A percentile compares a stretch with the other conserved stretches of the same genome.
Evolutionary conservation across 2,888 invertebrate genomes (phyloP).

Genomic region (Coleophora flavipennella): DNA sequence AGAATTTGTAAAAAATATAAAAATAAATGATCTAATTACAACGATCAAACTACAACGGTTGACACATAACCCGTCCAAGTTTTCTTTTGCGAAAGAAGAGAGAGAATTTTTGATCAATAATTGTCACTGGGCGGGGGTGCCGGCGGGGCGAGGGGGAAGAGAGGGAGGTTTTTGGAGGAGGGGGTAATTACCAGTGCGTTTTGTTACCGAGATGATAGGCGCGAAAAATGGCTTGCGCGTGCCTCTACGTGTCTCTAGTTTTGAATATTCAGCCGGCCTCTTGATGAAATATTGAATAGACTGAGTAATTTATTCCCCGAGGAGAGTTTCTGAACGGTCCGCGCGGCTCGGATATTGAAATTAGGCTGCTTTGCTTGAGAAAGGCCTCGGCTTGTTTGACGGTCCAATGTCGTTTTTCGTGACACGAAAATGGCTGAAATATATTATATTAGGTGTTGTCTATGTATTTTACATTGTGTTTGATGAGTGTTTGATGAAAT

Average conservation of each 20-base stretch:
- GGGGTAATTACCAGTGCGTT: constrained; percentile 73
- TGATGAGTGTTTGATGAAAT: too few relatives aligned
- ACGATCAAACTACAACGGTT: constrained; percentile 60
- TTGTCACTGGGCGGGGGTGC: constrained; percentile 75
- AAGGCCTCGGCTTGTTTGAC: constrained; percentile 58
- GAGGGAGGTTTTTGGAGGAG: constrained; percentile 29
- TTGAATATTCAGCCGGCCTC: constrained; percentile 70
- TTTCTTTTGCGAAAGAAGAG: constrained; percentile 75
- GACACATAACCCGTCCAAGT: constrained; percentile 74
- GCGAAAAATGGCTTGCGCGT: constrained; percentile 73
- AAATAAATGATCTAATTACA: constrained; percentile 57
- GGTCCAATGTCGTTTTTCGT: constrained; percentile 18
- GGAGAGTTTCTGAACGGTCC: constrained; percentile 65
- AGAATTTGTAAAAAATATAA: constrained; percentile 8
- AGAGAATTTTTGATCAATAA: constrained; percentile 81
- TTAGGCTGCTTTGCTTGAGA: constrained; percentile 67
- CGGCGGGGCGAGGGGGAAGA: constrained; percentile 28
- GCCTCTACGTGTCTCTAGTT: constrained; percentile 72
- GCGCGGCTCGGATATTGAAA: constrained; percentile 69
- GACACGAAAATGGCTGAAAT: constrained; percentile 31
- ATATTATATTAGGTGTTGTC: constrained; percentile 13
- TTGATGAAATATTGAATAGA: constrained; percentile 73
- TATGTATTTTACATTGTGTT: too few relatives aligned
- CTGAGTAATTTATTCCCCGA: constrained; percentile 67
- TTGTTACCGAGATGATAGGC: constrained; percentile 74